Evolutionary conservation across 2,113 vertebrate species (phyloP), one percentile per base, ranked within the genome.

Genomic region (Tapirus terrestris): DNA sequence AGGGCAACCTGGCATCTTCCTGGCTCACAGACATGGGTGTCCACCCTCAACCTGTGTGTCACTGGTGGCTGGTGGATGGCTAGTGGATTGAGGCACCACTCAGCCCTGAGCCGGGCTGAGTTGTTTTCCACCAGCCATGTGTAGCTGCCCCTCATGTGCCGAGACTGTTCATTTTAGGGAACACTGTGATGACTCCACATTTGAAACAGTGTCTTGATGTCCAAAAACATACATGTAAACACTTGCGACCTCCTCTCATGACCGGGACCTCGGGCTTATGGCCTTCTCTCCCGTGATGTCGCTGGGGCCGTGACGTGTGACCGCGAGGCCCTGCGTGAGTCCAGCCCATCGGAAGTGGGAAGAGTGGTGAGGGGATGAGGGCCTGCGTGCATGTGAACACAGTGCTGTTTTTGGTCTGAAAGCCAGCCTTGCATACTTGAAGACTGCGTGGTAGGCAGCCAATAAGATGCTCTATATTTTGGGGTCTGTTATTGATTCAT

Each of bases 351-450:
- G 10, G 61, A 65, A 39, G 12, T 3, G 0, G 39, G 39, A 31
- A 27, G 31, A 3, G 18, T 8, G n/a, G 43, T 1, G n/a, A 67
- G 17, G 17, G 76, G 25, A 20, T 3, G 8, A 17, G 2, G 0
- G 36, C 23, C 36, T 27, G 23, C 6, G 29, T 8, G 43, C 2
- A 0, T 2, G 23, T 6, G 23, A 45, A 27, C 67, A 10, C 0
- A 0, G 21, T 0, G 4, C 21, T 51, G 5, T 16, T 23, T 33
- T 51, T 6, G 8, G 45, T 68, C 16, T 12, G 29, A 56, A 45
- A 1, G 17, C 23, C 31, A 13, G 27, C 31, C 17, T 7, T 1
- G 27, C 60, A 21, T 17, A 16, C 72, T 51, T 23, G 1, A 48
- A 81, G 86, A 14, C 12, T 20, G 27, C n/a, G 20, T 53, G 56